Evolutionary conservation across 1,140 invertebrate species (phyloP).

Genomic region (Calliphora vicina): DNA sequence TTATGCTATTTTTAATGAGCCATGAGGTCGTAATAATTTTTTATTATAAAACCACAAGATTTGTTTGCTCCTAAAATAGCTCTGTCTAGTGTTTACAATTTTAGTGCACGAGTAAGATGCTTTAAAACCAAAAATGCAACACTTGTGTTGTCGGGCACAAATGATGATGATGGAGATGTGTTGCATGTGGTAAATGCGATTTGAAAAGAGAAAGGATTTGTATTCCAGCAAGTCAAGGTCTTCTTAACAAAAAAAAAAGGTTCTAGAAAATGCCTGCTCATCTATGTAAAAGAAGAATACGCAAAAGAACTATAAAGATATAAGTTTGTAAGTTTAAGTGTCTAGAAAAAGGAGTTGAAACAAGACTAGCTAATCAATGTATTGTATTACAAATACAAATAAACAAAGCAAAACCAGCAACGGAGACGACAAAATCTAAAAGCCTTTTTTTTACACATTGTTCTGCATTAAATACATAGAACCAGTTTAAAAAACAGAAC

Average conservation of each 20-base stretch:
- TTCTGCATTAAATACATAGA: background rate
- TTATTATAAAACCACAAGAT: no score
- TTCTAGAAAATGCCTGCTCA: background rate
- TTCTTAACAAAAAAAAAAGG: background rate
- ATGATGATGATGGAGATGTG: background rate
- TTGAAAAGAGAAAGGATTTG: conserved; percentile 29
- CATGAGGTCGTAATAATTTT: no score
- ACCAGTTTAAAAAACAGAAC: background rate
- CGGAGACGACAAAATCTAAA: background rate
- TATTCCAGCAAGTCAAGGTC: conserved; percentile 16
- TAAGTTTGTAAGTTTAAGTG: no score
- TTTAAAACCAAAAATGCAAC: no score
- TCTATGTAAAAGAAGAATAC: background rate
- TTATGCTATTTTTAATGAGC: no score
- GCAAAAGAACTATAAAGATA: background rate
- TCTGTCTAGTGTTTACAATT: no score
- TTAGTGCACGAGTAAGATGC: no score
- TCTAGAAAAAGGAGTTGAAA: background rate
- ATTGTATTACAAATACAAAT: background rate
- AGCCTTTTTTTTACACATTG: background rate
- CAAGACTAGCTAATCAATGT: background rate
- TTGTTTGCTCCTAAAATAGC: no score
- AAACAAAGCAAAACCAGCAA: background rate
- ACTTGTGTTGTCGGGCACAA: no score
- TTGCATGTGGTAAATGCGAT: background rate